A percentile compares a stretch with the other conserved stretches of the same genome.
These are phyloP conservation scores for Macrochelys suwanniensis DNA, from an alignment of 2,797 vertebrate species.

Conservation along the genomic window DNA sequence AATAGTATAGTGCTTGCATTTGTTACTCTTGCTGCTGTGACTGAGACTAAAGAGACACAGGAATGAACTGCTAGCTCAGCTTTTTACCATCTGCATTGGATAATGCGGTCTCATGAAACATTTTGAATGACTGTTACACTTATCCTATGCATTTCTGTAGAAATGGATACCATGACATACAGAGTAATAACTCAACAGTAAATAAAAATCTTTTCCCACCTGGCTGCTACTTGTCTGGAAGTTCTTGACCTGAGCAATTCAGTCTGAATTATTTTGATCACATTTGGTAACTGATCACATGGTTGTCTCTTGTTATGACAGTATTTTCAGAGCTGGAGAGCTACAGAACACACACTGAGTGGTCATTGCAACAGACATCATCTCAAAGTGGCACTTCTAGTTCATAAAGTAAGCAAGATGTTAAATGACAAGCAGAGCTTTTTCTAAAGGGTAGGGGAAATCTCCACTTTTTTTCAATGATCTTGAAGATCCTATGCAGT, in stretches of 20 bases:
- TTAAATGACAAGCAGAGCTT: neutral
- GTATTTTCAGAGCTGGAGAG: neutral
- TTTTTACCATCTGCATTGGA: neutral
- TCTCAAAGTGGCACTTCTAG: neutral
- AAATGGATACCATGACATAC: neutral
- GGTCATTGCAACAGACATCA: neutral
- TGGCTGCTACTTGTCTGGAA: neutral
- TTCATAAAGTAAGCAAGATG: neutral
- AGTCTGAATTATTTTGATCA: neutral
- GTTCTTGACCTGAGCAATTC: neutral
- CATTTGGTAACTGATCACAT: neutral
- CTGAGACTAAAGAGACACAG: neutral
- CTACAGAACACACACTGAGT: neutral
- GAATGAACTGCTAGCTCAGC: neutral
- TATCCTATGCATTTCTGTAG: neutral
- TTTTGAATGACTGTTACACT: no score
- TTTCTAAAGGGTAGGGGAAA: neutral
- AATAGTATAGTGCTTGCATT: neutral
- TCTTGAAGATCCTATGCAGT: neutral
- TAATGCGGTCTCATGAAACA: neutral
- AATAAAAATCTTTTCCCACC: neutral
- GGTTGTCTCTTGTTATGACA: neutral
- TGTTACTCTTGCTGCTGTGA: neutral
- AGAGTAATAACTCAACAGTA: neutral
- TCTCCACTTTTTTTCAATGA: neutral